Conservation (phyloP, 2,888 invertebrate species). For the Epinotia bilunana region DNA sequence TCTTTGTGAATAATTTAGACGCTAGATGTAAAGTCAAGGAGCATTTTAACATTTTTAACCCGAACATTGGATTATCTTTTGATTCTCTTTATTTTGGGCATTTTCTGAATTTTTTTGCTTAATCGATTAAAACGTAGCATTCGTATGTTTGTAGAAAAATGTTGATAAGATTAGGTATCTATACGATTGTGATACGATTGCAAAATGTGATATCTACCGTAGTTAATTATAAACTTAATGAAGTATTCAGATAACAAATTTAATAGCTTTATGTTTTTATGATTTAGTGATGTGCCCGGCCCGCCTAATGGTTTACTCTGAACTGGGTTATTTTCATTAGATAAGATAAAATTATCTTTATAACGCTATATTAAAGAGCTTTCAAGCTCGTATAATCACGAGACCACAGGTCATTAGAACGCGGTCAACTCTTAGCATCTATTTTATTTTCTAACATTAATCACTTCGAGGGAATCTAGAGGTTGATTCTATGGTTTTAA, state of each 20-base stretch:
- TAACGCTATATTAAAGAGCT: neutral
- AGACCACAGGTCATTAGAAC: slow-evolving; percentile 3
- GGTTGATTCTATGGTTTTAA: slow-evolving; percentile 14
- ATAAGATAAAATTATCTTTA: slow-evolving; percentile 7
- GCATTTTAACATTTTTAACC: neutral
- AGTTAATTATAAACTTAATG: neutral
- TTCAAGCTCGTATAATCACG: slow-evolving; percentile 10
- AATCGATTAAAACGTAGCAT: neutral
- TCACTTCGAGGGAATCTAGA: neutral
- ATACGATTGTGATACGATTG: too few relatives aligned
- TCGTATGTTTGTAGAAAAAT: neutral
- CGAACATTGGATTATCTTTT: neutral
- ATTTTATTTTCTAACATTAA: slow-evolving; percentile 1
- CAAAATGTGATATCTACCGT: neutral
- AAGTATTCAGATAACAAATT: neutral
- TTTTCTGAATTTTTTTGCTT: neutral
- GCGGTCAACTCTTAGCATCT: neutral
- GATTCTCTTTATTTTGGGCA: neutral
- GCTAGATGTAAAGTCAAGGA: neutral
- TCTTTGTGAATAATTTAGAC: neutral
- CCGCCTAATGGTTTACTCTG: neutral
- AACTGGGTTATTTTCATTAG: neutral
- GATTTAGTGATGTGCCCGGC: neutral
- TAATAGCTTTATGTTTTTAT: neutral
- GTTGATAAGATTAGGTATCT: too few relatives aligned